These are phyloP conservation scores for Eristalinus aeneus DNA, from an alignment of 2,888 invertebrate genomes.

Conservation along the genomic window DNA sequence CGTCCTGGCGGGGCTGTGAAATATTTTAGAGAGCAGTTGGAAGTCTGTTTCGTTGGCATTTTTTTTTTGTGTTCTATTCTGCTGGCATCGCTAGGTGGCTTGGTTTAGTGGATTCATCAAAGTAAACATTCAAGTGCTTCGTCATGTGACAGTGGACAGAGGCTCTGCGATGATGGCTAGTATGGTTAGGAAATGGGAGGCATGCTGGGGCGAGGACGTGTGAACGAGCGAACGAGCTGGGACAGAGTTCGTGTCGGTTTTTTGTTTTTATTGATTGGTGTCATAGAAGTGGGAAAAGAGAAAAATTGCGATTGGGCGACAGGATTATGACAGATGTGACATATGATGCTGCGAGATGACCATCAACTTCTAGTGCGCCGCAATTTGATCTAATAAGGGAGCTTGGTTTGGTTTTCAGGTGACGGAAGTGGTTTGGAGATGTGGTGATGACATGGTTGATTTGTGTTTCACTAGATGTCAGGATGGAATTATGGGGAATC, in stretches of 20 bases:
- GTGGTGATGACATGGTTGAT: neutral
- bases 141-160: conserved; percentile 41
- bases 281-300: neutral
- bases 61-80: conserved; percentile 8
- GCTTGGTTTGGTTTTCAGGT: neutral
- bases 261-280: neutral
- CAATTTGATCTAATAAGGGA: neutral
- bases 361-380: neutral
- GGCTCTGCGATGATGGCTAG: neutral
- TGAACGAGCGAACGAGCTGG: neutral
- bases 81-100: conserved; percentile 17
- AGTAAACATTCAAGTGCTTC: conserved; percentile 60
- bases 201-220: neutral
- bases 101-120: conserved; percentile 64
- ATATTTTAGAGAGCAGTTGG: conserved; percentile 22
- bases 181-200: too few species aligned
- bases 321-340: neutral
- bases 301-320: neutral
- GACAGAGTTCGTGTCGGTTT: neutral
- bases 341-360: neutral
- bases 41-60: too few species aligned
- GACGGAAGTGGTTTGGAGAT: too few species aligned
- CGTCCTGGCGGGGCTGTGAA: conserved; percentile 23
- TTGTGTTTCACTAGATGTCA: neutral
- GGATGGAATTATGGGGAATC: neutral